phyloP scores from a whole-genome alignment of 2,113 vertebrate species.

The Elaphurus davidianus region DNA sequence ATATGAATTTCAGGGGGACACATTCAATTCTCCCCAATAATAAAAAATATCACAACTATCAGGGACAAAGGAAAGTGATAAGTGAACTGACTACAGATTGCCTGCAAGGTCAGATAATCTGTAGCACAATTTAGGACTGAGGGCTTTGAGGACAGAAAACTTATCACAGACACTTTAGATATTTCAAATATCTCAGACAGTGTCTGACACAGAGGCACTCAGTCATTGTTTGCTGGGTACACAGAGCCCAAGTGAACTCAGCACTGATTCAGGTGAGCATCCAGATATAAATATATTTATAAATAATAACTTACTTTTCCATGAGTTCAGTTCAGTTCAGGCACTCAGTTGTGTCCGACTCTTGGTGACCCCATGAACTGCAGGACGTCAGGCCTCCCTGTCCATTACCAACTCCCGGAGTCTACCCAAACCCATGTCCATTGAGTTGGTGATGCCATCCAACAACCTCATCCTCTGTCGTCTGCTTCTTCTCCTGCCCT shows the following conservation, averaged over 20 bases:
- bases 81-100: neutral
- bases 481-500: neutral
- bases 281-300: neutral
- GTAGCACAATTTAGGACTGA: neutral
- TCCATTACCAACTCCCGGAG: neutral
- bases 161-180: neutral
- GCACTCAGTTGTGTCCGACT: accelerated
- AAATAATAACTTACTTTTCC: neutral
- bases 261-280: neutral
- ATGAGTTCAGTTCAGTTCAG: neutral
- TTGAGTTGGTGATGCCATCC: neutral
- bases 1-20: neutral
- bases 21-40: neutral
- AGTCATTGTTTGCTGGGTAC: neutral
- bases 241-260: neutral
- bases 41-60: neutral
- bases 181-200: neutral
- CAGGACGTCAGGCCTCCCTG: accelerated
- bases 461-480: accelerated
- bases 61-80: neutral
- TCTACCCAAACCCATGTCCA: neutral
- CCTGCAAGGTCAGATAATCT: neutral
- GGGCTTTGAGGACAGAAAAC: neutral
- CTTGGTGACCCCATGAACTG: accelerated
- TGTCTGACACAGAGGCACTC: neutral